Evolutionary conservation across 1,140 invertebrate species (phyloP), one percentile per base, ranked within the genome.

Genomic region (Wasmannia auropunctata): DNA sequence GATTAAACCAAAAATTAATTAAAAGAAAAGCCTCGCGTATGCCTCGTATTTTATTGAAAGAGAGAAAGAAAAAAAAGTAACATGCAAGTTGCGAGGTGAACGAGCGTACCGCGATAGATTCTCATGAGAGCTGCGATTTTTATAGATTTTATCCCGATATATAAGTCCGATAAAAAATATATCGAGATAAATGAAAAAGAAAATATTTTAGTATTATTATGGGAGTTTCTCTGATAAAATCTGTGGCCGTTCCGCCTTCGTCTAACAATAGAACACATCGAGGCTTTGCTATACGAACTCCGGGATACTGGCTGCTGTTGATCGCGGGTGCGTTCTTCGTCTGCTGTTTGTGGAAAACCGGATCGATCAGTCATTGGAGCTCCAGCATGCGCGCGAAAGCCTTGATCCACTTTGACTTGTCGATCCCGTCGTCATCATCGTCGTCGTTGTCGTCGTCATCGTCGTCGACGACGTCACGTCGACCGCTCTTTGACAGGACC

Each of bases 351-450:
- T 95, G 93, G 92, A 93, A 92, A 80, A 86, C 85, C 2, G 88
- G 91, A 19, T 89, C 91, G 5, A 72, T 92, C n/a, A 88, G 86
- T 6, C 88, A 85, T 54, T 85, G 83, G 7, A 72, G 86, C 2
- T 92, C 92, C 0, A 93, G 85, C 19, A 91, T 94, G 10, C 79
- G 91, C 4, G 91, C 93, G 8, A 93, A 93, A 65, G 90, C 94
- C 0, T 94, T 94, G 2, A 94, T 94, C 40, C 88, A 93, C 76
- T 88, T 95, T 6, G 93, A 94, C 19, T 58, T 95, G 5, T 92
- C 93, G 2, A 79, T 95, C 3, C 93, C 94, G 19, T 91, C 90
- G 6, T 85, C 91, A 0, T 88, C 91, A 0, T 67, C 79, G 0
- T 84, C 88, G 5, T 80, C 31, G 1, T 77, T 28, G 19, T 60